phyloP scores from a whole-genome alignment of 2,113 vertebrate genomes.

The Oncorhynchus clarkii region DNA sequence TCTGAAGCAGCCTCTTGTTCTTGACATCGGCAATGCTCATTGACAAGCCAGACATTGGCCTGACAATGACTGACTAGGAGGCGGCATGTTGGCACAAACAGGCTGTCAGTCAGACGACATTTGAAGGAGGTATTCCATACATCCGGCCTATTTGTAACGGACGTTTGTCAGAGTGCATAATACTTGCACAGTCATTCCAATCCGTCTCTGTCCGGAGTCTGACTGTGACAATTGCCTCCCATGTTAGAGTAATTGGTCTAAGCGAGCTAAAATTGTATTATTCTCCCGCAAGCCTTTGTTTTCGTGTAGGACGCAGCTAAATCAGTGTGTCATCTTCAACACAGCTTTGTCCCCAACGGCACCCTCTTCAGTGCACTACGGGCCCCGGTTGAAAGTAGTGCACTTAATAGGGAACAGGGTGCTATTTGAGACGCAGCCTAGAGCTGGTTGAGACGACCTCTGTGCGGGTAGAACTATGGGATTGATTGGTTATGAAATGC shows the following conservation, averaged over 20 bases:
- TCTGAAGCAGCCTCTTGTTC: too few relatives aligned
- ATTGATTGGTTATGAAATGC: slow-evolving; percentile 55
- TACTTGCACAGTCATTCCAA: background rate
- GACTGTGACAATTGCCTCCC: slow-evolving; percentile 22
- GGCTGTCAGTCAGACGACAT: too few relatives aligned
- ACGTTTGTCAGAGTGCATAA: background rate
- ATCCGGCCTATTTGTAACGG: too few relatives aligned
- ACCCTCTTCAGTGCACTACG: too few relatives aligned
- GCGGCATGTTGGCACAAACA: too few relatives aligned
- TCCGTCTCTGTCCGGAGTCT: slow-evolving; percentile 28
- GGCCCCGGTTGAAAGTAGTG: slow-evolving; percentile 3
- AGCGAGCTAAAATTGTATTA: slow-evolving; percentile 40
- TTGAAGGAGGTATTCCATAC: too few relatives aligned
- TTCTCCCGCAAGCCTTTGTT: slow-evolving; percentile 10
- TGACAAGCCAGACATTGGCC: too few relatives aligned
- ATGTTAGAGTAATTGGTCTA: slow-evolving; percentile 34
- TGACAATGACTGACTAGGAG: too few relatives aligned
- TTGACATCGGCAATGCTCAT: too few relatives aligned
- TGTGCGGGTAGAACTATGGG: slow-evolving; percentile 33
- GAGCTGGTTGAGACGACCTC: too few relatives aligned
- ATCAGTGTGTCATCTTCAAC: slow-evolving; percentile 12
- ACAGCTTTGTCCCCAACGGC: too few relatives aligned
- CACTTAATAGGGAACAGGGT: background rate
- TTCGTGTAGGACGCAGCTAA: slow-evolving; percentile 18
- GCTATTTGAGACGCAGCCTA: too few relatives aligned